A percentile compares a stretch with the other conserved stretches of the same genome.
Conservation (phyloP, 2,113 vertebrate species). For the Paralichthys olivaceus region DNA sequence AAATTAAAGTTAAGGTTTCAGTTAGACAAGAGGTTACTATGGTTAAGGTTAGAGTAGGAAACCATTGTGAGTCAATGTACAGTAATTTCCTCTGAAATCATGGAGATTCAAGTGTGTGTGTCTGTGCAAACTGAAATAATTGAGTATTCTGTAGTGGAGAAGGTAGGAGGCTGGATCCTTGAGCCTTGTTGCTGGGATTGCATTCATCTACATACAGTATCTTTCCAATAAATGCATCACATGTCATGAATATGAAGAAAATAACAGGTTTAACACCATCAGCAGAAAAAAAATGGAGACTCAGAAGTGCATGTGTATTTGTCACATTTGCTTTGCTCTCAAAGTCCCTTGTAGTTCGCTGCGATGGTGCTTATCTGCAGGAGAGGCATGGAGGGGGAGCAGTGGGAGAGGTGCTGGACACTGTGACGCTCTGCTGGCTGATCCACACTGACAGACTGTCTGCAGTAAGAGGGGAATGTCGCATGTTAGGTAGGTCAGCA, state of each 20-base stretch:
- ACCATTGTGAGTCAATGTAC: no score
- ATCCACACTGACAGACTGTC: constrained; percentile 80
- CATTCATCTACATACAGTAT: background rate
- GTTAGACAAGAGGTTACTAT: no score
- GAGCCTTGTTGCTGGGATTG: background rate
- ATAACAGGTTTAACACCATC: background rate
- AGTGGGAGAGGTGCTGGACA: constrained; percentile 20
- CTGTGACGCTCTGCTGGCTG: constrained; percentile 79
- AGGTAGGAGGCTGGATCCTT: background rate
- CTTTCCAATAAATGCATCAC: background rate
- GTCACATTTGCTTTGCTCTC: constrained; percentile 25
- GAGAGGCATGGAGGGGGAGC: constrained; percentile 69
- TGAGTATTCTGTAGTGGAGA: background rate
- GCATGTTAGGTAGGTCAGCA: constrained; percentile 85
- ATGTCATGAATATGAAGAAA: background rate
- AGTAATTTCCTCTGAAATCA: no score
- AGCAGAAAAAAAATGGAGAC: background rate
- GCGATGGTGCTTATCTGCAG: constrained; percentile 74
- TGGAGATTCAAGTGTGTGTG: background rate
- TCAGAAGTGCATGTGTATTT: constrained; percentile 16
- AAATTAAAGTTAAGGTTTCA: no score
- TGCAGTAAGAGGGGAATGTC: constrained; percentile 80
- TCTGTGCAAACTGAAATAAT: background rate
- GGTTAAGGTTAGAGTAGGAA: no score
- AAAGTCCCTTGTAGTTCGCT: constrained; percentile 51